A percentile compares a stretch with the other conserved stretches of the same genome.
These are phyloP conservation scores for Leptogaster cylindrica DNA, from an alignment of 2,888 invertebrate species.

Conservation along the genomic window DNA sequence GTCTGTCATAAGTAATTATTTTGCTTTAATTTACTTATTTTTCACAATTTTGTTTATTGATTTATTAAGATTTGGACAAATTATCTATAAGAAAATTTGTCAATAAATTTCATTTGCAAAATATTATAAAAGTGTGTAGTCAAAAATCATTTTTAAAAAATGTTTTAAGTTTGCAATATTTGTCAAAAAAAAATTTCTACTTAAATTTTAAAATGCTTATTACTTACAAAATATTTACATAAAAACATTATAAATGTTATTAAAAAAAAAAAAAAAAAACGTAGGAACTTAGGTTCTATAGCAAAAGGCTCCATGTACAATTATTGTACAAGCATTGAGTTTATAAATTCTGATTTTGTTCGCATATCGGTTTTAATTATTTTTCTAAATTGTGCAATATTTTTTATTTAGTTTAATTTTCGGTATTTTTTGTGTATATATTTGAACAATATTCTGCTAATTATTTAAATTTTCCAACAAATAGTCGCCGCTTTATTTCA, in stretches of 20 bases:
- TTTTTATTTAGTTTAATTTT: neutral
- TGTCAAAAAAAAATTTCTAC: slow-evolving; percentile 20
- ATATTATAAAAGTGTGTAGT: slow-evolving; percentile 8
- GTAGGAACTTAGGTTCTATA: slow-evolving; percentile 31
- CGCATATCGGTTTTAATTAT: slow-evolving; percentile 1
- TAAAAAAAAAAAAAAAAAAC: too few relatives aligned
- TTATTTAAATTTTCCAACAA: neutral
- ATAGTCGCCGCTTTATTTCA: slow-evolving; percentile 34
- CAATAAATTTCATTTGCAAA: neutral
- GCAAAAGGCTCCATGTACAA: slow-evolving; percentile 26
- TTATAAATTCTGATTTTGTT: slow-evolving; percentile 6
- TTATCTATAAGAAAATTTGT: slow-evolving; percentile 4
- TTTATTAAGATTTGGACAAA: neutral
- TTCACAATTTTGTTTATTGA: slow-evolving; percentile 8
- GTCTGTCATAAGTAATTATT: slow-evolving; percentile 30
- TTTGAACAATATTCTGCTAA: slow-evolving; percentile 30
- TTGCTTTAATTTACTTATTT: too few relatives aligned
- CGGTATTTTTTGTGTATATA: slow-evolving; percentile 15
- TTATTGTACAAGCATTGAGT: slow-evolving; percentile 33
- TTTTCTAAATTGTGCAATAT: slow-evolving; percentile 23
- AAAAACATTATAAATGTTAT: slow-evolving; percentile 20
- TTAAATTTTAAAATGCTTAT: slow-evolving; percentile 25
- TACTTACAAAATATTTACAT: slow-evolving; percentile 23
- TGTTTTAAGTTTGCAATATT: slow-evolving; percentile 32
- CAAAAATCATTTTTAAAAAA: slow-evolving; percentile 1